phyloP scores from a whole-genome alignment of 2,888 invertebrate species.

The Synanthedon myopaeformis region DNA sequence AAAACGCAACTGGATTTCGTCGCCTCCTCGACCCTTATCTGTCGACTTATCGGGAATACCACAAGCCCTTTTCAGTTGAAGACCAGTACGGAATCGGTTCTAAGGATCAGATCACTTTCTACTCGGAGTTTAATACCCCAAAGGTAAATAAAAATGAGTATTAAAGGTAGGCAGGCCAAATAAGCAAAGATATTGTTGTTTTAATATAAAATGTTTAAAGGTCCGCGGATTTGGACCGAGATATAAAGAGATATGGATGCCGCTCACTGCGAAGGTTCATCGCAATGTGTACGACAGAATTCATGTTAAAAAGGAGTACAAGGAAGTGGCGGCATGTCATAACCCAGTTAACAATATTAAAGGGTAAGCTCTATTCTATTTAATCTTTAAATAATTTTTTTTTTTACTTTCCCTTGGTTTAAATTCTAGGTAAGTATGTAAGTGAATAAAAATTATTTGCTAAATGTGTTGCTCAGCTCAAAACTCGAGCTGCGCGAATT shows the following conservation, averaged over 20 bases:
- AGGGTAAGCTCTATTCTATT: slow-evolving; percentile 25
- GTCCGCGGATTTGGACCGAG: slow-evolving; percentile 53
- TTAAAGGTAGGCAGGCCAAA: too few relatives aligned
- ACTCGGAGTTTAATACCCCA: slow-evolving; percentile 43
- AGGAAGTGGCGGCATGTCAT: slow-evolving; percentile 51
- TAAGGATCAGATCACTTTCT: slow-evolving; percentile 58
- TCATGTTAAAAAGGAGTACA: slow-evolving; percentile 51
- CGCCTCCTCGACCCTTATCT: slow-evolving; percentile 50
- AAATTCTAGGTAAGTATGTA: too few relatives aligned
- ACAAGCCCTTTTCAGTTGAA: slow-evolving; percentile 41
- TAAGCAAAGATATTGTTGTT: not conserved
- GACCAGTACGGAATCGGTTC: slow-evolving; percentile 52
- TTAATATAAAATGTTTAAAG: slow-evolving; percentile 14
- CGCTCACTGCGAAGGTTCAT: slow-evolving; percentile 36
- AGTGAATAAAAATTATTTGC: too few relatives aligned
- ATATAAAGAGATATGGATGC: slow-evolving; percentile 58
- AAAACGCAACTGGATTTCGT: slow-evolving; percentile 32
- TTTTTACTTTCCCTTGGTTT: too few relatives aligned
- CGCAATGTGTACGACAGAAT: slow-evolving; percentile 48
- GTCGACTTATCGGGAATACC: slow-evolving; percentile 37
- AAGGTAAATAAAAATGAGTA: slow-evolving; percentile 24
- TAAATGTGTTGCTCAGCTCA: too few relatives aligned
- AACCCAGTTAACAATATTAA: slow-evolving; percentile 55
- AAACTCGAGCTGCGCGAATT: too few relatives aligned
- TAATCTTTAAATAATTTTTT: too few relatives aligned